A percentile compares a stretch with the other conserved stretches of the same genome.
Evolutionary conservation across 2,888 invertebrate genomes (phyloP).

Genomic region (Amphiduros pacificus): DNA sequence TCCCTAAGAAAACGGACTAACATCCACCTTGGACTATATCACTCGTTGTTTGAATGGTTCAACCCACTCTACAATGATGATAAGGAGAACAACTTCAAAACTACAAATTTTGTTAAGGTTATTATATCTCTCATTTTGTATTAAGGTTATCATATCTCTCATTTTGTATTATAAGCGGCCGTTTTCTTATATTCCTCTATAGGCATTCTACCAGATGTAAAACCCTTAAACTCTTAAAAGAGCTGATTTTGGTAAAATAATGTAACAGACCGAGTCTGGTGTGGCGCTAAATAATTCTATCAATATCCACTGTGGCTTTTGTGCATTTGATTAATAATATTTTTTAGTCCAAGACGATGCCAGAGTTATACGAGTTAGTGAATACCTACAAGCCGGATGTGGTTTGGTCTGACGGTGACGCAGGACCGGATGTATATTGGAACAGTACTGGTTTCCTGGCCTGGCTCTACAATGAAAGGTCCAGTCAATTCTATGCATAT

Average conservation of each 20-base stretch:
- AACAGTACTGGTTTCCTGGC: slow-evolving; percentile 58
- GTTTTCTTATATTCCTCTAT: no score
- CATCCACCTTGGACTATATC: slow-evolving; percentile 64
- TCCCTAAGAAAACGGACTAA: slow-evolving; percentile 64
- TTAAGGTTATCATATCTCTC: no score
- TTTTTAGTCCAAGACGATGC: slow-evolving; percentile 47
- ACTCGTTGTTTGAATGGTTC: slow-evolving; percentile 59
- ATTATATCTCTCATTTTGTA: not conserved
- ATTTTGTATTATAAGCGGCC: no score
- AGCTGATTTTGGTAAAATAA: no score
- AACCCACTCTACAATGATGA: slow-evolving; percentile 56
- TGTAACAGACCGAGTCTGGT: no score
- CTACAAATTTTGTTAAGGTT: slow-evolving; percentile 32
- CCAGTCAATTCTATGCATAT: no score
- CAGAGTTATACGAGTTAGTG: slow-evolving; percentile 72
- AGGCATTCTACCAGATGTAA: no score
- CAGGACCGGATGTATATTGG: slow-evolving; percentile 65
- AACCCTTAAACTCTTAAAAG: no score
- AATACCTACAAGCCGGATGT: slow-evolving; percentile 52
- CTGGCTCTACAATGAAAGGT: slow-evolving; percentile 61
- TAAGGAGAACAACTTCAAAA: slow-evolving; percentile 30
- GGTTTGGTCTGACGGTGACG: slow-evolving; percentile 68
- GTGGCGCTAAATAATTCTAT: no score
- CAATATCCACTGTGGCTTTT: no score
- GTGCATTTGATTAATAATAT: no score